Base-by-base conservation (phyloP, 2,888 invertebrate genomes). In the Poecilobothrus nobilitatus region DNA sequence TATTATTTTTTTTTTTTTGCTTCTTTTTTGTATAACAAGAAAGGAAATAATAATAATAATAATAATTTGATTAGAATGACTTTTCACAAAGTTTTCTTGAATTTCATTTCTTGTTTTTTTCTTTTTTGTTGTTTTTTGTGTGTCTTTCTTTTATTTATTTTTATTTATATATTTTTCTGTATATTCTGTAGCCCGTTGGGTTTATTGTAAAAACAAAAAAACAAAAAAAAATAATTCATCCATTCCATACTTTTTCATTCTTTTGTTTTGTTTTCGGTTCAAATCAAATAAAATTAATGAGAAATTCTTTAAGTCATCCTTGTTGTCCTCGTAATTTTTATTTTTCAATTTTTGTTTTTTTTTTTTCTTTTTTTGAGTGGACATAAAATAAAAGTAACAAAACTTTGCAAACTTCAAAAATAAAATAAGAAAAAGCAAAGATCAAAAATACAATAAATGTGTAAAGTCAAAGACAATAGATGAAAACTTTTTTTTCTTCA, bases 61-160 rank as follows among this genome's bases (percentile, higher is more conserved):
- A 53, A 53, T 53, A 53, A 53, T 53, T 53, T 53, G 53, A 53
- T 53, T 53, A 53, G 53, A 53, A 53, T 53, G 53, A 53, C 53
- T 53, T 53, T 53, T 53, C 53, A 53, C 18, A 53, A 53, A 53
- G 53, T 53, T 53, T 53, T 53, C 18, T 6, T 53, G 6, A 53
- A 18, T 53, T 53, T 18, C 2, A 12, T 53, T 53, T 12, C 12
- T 44, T 44, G 9, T 9, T 3, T 53, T 53, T 18, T 53, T 53
- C 18, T n/a, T 18, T 18, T 2, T 27, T 27, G 27, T 27, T 27
- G 27, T 53, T 53, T 53, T 53, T 37, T 8, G 9, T 8, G 8
- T 37, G 37, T 8, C 53, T 53, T 53, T 53, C 9, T 53, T 53
- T 18, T 53, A 53, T 53, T 27, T n/a, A 53, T 53, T 12, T n/a